Percentiles rank a stretch among this genome's conserved stretches.
Evolutionary conservation across 1,140 invertebrate genomes (phyloP).

Genomic region (Sarcophaga bullata): DNA sequence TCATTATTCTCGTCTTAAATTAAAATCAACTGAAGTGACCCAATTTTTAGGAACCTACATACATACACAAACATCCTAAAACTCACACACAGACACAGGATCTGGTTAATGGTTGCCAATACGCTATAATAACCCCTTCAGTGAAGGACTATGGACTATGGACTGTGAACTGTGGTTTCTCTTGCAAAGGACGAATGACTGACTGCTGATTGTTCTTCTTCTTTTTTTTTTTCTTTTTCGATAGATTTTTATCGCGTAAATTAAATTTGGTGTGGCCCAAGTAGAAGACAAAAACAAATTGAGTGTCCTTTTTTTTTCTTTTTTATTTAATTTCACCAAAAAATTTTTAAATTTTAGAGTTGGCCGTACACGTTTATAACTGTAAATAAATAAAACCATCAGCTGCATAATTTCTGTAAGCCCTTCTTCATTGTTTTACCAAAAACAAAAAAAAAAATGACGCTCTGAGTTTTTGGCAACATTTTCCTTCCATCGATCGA

Average conservation of each 20-base stretch:
- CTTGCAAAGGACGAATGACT: too few relatives aligned
- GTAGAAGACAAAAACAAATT: not conserved
- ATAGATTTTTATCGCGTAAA: constrained; percentile 26
- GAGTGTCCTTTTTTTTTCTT: not conserved
- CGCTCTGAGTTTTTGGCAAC: not conserved
- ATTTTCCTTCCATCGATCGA: not conserved
- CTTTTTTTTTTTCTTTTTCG: not conserved
- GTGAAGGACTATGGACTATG: too few relatives aligned
- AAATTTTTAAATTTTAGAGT: not conserved
- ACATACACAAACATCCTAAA: not conserved
- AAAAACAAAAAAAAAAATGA: too few relatives aligned
- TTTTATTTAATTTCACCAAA: not conserved
- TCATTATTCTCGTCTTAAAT: not conserved
- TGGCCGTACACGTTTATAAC: not conserved
- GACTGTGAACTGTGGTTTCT: too few relatives aligned
- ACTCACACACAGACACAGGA: not conserved
- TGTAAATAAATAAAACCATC: not conserved
- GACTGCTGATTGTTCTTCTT: not conserved
- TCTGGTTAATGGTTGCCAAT: too few relatives aligned
- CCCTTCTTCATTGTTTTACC: not conserved
- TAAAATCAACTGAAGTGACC: constrained; percentile 9
- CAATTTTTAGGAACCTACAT: not conserved
- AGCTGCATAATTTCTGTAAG: not conserved
- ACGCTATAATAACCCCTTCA: too few relatives aligned
- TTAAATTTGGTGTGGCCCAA: not conserved